Percentiles rank a stretch among this genome's conserved stretches.
Conservation (phyloP, 2,888 invertebrate genomes). For the Carcina quercana region DNA sequence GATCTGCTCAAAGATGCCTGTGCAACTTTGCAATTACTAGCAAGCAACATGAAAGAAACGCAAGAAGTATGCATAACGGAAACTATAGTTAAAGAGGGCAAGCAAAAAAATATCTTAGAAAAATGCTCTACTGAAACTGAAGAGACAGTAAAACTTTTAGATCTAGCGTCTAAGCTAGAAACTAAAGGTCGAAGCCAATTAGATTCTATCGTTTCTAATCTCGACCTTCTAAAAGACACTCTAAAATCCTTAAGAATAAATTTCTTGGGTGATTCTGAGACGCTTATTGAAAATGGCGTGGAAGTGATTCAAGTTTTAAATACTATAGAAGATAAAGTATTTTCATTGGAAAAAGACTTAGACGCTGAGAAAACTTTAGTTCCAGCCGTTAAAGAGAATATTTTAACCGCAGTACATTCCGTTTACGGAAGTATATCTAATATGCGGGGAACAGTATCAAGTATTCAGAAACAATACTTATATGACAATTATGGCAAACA, state of each 20-base stretch:
- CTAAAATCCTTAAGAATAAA: conserved; percentile 38
- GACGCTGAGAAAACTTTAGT: conserved; percentile 27
- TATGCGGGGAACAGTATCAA: conserved; percentile 67
- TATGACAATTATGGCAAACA: conserved; percentile 61
- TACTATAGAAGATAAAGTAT: conserved; percentile 59
- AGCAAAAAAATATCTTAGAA: conserved; percentile 26
- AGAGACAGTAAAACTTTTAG: conserved; percentile 49
- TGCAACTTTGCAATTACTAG: conserved; percentile 50
- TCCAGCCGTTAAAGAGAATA: conserved; percentile 37
- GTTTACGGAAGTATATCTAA: conserved; percentile 68
- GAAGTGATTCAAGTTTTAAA: conserved; percentile 52
- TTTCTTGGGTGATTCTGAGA: conserved; percentile 39
- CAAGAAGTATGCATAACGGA: conserved; percentile 26
- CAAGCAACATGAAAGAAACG: conserved; percentile 43
- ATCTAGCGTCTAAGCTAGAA: conserved; percentile 49
- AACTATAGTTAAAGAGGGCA: conserved; percentile 17
- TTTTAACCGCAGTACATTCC: conserved; percentile 63
- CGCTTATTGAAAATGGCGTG: conserved; percentile 54
- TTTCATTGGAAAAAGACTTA: conserved; percentile 49
- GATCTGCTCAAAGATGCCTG: conserved; percentile 56
- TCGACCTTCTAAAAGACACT: conserved; percentile 35
- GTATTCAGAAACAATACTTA: conserved; percentile 58
- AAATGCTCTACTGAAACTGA: conserved; percentile 41
- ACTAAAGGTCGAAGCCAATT: conserved; percentile 28
- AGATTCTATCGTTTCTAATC: conserved; percentile 26